Evolutionary conservation across 92 coral and sea anemone genomes (phyloP), one percentile per base, ranked within the genome.

Genomic region (Epizoanthus ramosus): DNA sequence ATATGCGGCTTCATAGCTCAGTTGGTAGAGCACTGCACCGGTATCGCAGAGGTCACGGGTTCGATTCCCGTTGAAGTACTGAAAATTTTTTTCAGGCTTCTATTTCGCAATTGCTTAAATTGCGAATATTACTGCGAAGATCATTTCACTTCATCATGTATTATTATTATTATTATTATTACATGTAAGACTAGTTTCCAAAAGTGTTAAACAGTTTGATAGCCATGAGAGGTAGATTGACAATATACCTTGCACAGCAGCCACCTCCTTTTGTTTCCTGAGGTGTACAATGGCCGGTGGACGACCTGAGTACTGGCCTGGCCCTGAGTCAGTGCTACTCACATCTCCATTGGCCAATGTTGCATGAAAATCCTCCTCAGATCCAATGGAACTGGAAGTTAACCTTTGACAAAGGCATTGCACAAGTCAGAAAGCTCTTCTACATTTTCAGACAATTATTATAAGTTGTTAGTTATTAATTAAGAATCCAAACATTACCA

Each of bases 271-370:
- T 70, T 93, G 94, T 39, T 87, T 88, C 80, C 89, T 88, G 24
- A 93, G 90, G 68, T 93, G 97, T 21, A 84, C 89, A 87, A 93
- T 75, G 33, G 97, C 97, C 21, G 97, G 97, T 22, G 92, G 85
- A 25, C 79, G 72, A 8, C 60, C 50, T 7, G 87, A 79, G 19
- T 61, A 58, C 19, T 52, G 60, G 1, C n/a, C 53, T 0, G 90
- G 88, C 8, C 84, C 92, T 17, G 91, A 91, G 61, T 90, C 96
- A 21, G 88, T 79, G 61, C 91, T 91, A 31, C 91, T 88, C 4
- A 88, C 54, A 61, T 91, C 94, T n/a, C 97, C 97, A 77, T 93
- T 93, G 66, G 92, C 90, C 73, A 90, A 50, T 6, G 10, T 85
- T 5, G 65, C 71, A 73, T 88, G 73, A 74, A 85, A 86, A 23